A percentile compares a stretch with the other conserved stretches of the same genome.
Evolutionary conservation across 2,888 invertebrate genomes (phyloP).

Genomic region (Hydrotaea cyrtoneurina): DNA sequence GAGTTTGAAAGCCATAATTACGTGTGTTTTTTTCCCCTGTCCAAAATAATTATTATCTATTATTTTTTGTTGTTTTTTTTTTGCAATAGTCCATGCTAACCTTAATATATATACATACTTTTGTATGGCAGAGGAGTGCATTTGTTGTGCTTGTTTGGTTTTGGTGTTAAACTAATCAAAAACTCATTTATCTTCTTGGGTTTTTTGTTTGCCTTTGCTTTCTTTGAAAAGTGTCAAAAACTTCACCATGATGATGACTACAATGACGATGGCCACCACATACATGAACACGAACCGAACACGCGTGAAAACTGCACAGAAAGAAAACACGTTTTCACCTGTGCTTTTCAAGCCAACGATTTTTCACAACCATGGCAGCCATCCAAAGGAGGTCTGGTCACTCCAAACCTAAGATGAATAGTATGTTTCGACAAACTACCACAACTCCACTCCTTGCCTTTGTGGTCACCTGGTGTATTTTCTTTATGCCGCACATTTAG

Average conservation of each 20-base stretch:
- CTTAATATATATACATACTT: neutral
- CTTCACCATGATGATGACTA: slow-evolving; percentile 42
- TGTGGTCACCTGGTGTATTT: slow-evolving; percentile 42
- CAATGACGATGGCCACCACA: slow-evolving; percentile 24
- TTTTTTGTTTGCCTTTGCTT: neutral
- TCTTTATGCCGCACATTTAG: slow-evolving; percentile 15
- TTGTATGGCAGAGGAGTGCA: too few relatives aligned
- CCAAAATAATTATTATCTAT: neutral
- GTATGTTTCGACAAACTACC: slow-evolving; percentile 1
- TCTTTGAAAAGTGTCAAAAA: slow-evolving; percentile 61
- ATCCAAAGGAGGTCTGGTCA: slow-evolving; percentile 22
- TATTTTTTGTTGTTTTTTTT: neutral
- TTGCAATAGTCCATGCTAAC: neutral
- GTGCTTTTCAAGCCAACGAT: neutral
- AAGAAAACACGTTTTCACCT: slow-evolving; percentile 56
- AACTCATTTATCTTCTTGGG: slow-evolving; percentile 54
- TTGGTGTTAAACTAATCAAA: slow-evolving; percentile 56
- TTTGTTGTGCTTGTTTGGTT: slow-evolving; percentile 22
- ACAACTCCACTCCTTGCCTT: neutral
- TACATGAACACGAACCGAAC: neutral
- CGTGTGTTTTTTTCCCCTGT: neutral
- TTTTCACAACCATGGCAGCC: slow-evolving; percentile 20
- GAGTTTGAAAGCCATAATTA: neutral
- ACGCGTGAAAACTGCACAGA: slow-evolving; percentile 21
- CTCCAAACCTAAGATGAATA: slow-evolving; percentile 1